Evolutionary conservation across 2,113 vertebrate species (phyloP).

Genomic region (Indicator maculatus): DNA sequence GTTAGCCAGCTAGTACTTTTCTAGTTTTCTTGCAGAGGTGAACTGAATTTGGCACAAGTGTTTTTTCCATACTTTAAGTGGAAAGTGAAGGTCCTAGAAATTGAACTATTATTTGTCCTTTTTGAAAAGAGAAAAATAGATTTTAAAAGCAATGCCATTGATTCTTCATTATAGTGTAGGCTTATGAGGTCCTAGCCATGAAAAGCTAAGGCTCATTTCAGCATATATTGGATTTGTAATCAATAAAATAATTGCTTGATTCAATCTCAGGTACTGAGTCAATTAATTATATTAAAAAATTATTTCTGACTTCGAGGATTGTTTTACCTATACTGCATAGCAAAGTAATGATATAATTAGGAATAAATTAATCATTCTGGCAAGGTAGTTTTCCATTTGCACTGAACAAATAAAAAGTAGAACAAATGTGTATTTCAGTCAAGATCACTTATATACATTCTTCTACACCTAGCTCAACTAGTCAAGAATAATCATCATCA

Average conservation of each 20-base stretch:
- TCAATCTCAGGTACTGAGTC: conserved; percentile 6
- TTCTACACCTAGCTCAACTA: background rate
- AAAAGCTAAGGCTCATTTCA: conserved; percentile 37
- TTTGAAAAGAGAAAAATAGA: background rate
- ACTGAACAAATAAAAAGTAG: background rate
- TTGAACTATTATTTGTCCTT: background rate
- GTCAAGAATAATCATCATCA: background rate
- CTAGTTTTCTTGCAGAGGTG: background rate
- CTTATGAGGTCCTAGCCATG: conserved; percentile 30
- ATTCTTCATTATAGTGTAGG: conserved; percentile 35
- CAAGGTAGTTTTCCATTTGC: background rate
- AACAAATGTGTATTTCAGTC: background rate
- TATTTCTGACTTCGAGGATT: conserved; percentile 28
- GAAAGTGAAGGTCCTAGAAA: background rate
- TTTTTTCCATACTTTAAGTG: background rate
- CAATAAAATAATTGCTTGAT: conserved; percentile 64
- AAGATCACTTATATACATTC: background rate
- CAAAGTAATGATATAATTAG: conserved; percentile 46
- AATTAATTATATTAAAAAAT: conserved; percentile 29
- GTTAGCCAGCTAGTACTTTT: background rate
- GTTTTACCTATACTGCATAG: conserved; percentile 30
- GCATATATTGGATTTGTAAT: conserved; percentile 43
- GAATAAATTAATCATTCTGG: conserved; percentile 45
- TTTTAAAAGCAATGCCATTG: conserved; percentile 30
- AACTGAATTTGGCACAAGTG: fast-evolving